Conservation (phyloP, 2,113 vertebrate species). For the Oncorhynchus masou region DNA sequence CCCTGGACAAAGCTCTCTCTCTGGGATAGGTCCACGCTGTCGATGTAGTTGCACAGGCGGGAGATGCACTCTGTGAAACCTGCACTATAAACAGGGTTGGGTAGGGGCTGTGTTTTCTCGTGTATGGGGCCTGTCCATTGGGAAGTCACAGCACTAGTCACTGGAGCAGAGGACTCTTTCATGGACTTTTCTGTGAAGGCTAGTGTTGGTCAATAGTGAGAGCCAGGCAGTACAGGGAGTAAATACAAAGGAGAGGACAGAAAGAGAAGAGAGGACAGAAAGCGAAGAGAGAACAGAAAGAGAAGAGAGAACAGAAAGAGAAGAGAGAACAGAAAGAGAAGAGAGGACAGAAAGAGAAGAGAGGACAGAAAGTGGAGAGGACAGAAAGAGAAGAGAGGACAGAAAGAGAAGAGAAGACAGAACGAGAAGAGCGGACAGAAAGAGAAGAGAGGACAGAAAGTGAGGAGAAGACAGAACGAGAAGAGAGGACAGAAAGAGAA, state of each 20-base stretch:
- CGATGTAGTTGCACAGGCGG: slow-evolving; percentile 38
- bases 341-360: no score
- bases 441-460: no score
- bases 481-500: background rate
- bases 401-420: background rate
- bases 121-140: slow-evolving; percentile 4
- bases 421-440: background rate
- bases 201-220: background rate
- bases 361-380: background rate
- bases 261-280: no score
- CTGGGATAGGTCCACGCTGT: slow-evolving; percentile 40
- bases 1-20: slow-evolving; percentile 35
- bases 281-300: no score
- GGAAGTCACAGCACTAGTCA: background rate
- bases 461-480: no score
- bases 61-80: slow-evolving; percentile 48
- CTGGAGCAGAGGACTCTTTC: background rate
- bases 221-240: background rate
- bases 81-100: slow-evolving; percentile 37
- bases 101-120: background rate
- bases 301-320: no score
- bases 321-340: background rate
- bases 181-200: slow-evolving; percentile 7
- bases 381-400: background rate
- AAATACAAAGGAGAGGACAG: background rate